Percentiles rank a stretch among this genome's conserved stretches.
phyloP scores from a whole-genome alignment of 1,140 invertebrate genomes.

The Hylaeus anthracinus region DNA sequence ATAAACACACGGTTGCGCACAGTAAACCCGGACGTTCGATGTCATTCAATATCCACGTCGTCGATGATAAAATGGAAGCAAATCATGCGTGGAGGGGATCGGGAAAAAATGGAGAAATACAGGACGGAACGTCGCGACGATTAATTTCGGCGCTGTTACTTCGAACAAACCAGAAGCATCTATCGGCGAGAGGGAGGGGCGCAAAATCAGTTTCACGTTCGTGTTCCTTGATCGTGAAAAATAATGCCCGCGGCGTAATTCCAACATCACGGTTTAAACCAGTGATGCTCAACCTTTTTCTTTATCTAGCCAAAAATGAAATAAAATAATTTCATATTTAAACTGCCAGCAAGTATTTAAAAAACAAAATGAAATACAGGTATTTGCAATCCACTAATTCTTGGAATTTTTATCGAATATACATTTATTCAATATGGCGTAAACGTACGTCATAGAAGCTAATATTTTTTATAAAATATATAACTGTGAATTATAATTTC shows the following conservation, averaged over 20 bases:
- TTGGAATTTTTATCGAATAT: no score
- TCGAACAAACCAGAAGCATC: background rate
- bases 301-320: no score
- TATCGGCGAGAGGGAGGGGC: background rate
- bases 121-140: conserved; percentile 6
- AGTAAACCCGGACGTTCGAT: conserved; percentile 31
- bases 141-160: conserved; percentile 34
- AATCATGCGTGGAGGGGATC: background rate
- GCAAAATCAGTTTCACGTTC: conserved; percentile 20
- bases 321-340: no score
- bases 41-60: conserved; percentile 39
- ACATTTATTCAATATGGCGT: no score
- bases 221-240: conserved; percentile 5
- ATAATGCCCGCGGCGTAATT: conserved; percentile 7
- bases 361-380: no score
- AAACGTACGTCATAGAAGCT: no score
- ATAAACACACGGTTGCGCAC: conserved; percentile 28
- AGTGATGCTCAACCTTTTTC: no score
- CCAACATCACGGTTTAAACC: background rate
- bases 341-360: no score
- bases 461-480: no score
- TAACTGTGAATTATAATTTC: no score
- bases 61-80: background rate
- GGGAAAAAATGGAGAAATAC: no score
- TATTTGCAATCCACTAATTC: no score